Evolutionary conservation across 2,888 invertebrate genomes (phyloP).

Genomic region (Synanthedon tipuliformis): DNA sequence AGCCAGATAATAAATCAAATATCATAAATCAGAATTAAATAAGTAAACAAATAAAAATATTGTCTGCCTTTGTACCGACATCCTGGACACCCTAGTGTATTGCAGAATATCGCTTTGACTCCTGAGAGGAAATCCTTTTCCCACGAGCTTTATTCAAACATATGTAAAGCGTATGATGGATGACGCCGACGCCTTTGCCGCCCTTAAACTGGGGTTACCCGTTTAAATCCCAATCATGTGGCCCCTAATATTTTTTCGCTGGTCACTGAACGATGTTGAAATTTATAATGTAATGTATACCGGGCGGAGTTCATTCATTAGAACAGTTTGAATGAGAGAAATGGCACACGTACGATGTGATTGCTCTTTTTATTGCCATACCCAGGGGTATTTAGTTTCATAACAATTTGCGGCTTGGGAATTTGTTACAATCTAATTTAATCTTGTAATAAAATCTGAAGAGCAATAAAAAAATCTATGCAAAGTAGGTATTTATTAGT

Average conservation of each 20-base stretch:
- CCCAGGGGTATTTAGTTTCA: slow-evolving; percentile 46
- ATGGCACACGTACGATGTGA: slow-evolving; percentile 57
- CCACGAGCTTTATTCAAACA: slow-evolving; percentile 72
- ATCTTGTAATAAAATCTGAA: no score
- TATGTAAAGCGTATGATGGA: slow-evolving; percentile 72
- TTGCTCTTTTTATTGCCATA: slow-evolving; percentile 54
- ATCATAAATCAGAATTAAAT: slow-evolving; percentile 4
- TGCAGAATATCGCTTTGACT: slow-evolving; percentile 56
- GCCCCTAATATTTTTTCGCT: slow-evolving; percentile 58
- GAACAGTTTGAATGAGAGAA: slow-evolving; percentile 54
- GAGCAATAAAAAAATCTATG: neutral
- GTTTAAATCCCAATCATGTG: slow-evolving; percentile 64
- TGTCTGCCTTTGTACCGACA: no score
- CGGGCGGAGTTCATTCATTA: slow-evolving; percentile 25
- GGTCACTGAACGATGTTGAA: slow-evolving; percentile 54
- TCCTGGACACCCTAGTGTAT: slow-evolving; percentile 35
- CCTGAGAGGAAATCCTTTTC: slow-evolving; percentile 70
- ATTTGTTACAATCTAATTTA: neutral
- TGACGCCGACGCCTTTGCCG: slow-evolving; percentile 47
- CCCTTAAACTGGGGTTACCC: slow-evolving; percentile 49
- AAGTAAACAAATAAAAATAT: neutral
- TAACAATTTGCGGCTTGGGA: slow-evolving; percentile 9
- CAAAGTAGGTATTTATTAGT: neutral
- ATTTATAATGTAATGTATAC: slow-evolving; percentile 65
- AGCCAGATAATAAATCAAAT: neutral